These are phyloP conservation scores for Trachemys scripta DNA, from an alignment of 2,113 vertebrate species.

Conservation along the genomic window DNA sequence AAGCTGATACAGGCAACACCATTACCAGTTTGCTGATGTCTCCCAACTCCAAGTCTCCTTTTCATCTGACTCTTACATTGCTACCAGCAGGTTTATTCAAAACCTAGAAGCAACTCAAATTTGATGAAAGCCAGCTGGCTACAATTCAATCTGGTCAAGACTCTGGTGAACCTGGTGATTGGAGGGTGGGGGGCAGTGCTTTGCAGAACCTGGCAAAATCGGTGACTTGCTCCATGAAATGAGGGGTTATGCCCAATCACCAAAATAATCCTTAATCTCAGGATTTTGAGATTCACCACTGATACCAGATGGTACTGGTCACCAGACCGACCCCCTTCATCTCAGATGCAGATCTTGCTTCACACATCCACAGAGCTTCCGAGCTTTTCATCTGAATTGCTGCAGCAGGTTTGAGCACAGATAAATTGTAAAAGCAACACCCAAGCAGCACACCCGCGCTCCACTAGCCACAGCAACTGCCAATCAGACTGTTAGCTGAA, in stretches of 20 bases:
- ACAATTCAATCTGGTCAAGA: not conserved
- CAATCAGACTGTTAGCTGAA: not conserved
- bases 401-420: not conserved
- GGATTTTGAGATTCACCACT: no score
- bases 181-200: accelerated
- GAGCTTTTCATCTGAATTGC: not conserved
- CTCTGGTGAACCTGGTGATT: accelerated
- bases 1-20: not conserved
- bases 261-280: not conserved
- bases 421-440: not conserved
- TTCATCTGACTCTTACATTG: not conserved
- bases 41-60: not conserved
- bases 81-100: not conserved
- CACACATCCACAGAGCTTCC: not conserved
- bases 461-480: not conserved
- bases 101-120: not conserved
- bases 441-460: not conserved
- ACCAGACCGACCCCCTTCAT: not conserved
- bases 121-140: not conserved
- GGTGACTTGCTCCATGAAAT: not conserved
- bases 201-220: not conserved
- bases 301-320: not conserved
- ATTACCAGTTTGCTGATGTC: not conserved
- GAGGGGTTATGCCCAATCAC: not conserved
- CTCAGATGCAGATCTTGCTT: not conserved